Base-by-base conservation (phyloP, 2,797 vertebrate species). In the Geotrypetes seraphini region DNA sequence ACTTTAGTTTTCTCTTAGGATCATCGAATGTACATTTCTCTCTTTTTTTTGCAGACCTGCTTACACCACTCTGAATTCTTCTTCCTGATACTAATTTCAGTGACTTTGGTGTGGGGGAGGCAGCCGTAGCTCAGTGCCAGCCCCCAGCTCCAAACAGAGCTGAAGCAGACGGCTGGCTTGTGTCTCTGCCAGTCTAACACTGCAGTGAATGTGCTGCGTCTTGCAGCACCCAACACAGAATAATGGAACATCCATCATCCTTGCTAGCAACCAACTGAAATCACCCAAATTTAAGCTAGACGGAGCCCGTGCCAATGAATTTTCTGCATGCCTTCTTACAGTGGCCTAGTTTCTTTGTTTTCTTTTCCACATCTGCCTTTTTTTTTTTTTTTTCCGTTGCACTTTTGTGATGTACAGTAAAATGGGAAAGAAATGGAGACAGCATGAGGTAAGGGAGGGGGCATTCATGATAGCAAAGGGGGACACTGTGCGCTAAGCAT, bases 401-500 rank as follows among this genome's bases (percentile, higher is more conserved):
- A 5, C 4, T 25, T 8, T 8, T 12, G 13, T 7, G 16, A 11
- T 23, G 35, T 9, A 12, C 15, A 19, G 12, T 34, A 28, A 31
- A 25, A 36, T 32, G 36, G 31, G n/a, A 16, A 44, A 29, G 23
- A 23, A 15, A 11, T 31, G 6, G 19, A 36, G 20, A 32, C 23
- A 19, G n/a, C 23, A 39, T 24, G 41, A 44, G 24, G 28, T 35
- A 44, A 50, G 36, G 20, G 28, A 23, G n/a, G 18, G 7, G n/a
- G n/a, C n/a, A n/a, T n/a, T n/a, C n/a, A n/a, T n/a, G n/a, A n/a
- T n/a, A n/a, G n/a, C n/a, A n/a, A n/a, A n/a, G n/a, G n/a, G n/a
- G n/a, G n/a, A n/a, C n/a, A n/a, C n/a, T n/a, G n/a, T n/a, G n/a
- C n/a, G n/a, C n/a, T n/a, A n/a, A n/a, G n/a, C n/a, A n/a, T n/a